Evolutionary conservation across 2,797 vertebrate genomes (phyloP), one percentile per base, ranked within the genome.

Genomic region (Urosaurus nigricauda): DNA sequence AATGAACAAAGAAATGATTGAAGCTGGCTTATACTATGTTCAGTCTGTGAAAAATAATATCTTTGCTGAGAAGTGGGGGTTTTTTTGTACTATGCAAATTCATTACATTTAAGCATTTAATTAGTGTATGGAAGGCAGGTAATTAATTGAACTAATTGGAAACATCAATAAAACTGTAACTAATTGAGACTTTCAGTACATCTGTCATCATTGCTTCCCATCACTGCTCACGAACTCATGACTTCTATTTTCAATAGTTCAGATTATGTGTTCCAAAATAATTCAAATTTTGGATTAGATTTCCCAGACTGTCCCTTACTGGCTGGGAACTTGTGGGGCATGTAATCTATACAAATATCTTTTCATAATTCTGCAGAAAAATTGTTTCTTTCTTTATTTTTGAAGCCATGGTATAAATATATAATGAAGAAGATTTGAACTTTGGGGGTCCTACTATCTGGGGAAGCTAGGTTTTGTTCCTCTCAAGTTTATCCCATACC

Each of bases 101-200:
- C 35, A 84, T 84, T 53, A 71, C 47, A 43, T 80, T 58, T 43
- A 56, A 80, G 37, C 26, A 56, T 29, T 71, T 80, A 80, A 78
- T 77, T 77, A 32, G 14, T 13, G 21, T 53, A 60, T 85, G 70
- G 75, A 85, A 75, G 83, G 35, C 35, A 78, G 58, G 26, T 79
- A 68, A 68, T 47, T 68, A 70, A 68, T 79, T 79, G 51, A 86
- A 80, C 56, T 87, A 37, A 37, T n/a, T 43, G 17, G 19, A 53
- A 60, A 11, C 21, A 56, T 7, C 26, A 24, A 26, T 24, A 81
- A 47, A 68, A 53, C 51, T 21, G 11, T 68, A 80, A 3, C 26
- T 53, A 16, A 71, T n/a, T 70, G 24, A 87, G 7, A 32, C 47
- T 70, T 63, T 60, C 24, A 37, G 1, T 37, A 79, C 19, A 53